These are phyloP conservation scores for Bombus terrestris DNA, from an alignment of 1,140 invertebrate species.

Conservation along the genomic window DNA sequence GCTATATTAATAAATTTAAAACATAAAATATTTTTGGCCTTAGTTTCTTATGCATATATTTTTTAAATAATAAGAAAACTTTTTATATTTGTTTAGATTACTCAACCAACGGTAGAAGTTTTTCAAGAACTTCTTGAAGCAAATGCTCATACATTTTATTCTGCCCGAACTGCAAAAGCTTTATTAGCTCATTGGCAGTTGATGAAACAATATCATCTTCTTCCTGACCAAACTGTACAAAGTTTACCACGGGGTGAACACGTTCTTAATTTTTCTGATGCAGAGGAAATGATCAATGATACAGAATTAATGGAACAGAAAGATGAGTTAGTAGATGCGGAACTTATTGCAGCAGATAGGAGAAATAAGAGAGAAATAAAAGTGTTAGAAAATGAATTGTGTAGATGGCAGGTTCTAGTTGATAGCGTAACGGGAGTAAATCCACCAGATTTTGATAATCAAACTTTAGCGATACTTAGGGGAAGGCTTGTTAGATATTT, in stretches of 20 bases:
- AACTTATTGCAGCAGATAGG: constrained; percentile 87
- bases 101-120: constrained; percentile 88
- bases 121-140: constrained; percentile 95
- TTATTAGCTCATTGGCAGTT: constrained; percentile 95
- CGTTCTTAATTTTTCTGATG: constrained; percentile 94
- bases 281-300: constrained; percentile 95
- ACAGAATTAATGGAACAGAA: constrained; percentile 90
- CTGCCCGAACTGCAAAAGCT: constrained; percentile 92
- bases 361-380: constrained; percentile 92
- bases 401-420: constrained; percentile 96
- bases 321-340: constrained; percentile 89
- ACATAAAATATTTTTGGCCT: neutral
- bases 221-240: constrained; percentile 94
- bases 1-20: constrained; percentile 34
- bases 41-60: too few relatives aligned
- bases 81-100: constrained; percentile 77
- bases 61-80: neutral
- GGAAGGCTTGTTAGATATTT: constrained; percentile 96
- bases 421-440: constrained; percentile 93
- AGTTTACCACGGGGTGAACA: constrained; percentile 86
- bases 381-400: constrained; percentile 93
- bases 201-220: constrained; percentile 95
- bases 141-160: constrained; percentile 93
- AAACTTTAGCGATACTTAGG: constrained; percentile 95
- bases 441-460: constrained; percentile 93